Evolutionary conservation across 2,888 invertebrate species (phyloP).

Genomic region (Macrosoma leucophasiata): DNA sequence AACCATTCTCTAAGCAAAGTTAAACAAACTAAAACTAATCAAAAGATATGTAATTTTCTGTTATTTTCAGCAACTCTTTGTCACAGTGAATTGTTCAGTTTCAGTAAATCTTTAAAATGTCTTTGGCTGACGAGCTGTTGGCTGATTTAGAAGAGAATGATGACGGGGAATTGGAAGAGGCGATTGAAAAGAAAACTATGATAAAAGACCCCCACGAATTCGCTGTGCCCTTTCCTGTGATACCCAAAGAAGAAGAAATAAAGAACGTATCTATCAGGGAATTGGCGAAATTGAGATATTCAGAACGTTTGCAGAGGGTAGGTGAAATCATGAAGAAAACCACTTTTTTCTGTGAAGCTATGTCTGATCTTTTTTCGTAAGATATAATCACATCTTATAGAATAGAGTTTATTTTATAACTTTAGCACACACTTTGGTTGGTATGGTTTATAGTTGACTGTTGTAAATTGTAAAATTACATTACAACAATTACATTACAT

Average conservation of each 20-base stretch:
- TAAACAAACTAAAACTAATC: no score
- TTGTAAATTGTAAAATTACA: no score
- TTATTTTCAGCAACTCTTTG: no score
- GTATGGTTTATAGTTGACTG: no score
- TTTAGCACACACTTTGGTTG: no score
- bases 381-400: no score
- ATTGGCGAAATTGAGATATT: constrained; percentile 92
- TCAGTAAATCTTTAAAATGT: constrained; percentile 79
- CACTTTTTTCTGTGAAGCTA: constrained; percentile 1
- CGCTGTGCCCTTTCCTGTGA: constrained; percentile 63
- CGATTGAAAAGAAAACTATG: constrained; percentile 68
- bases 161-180: constrained; percentile 80
- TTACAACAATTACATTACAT: no score
- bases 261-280: constrained; percentile 86
- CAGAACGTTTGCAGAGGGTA: constrained; percentile 80
- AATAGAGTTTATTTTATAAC: no score
- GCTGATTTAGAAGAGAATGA: constrained; percentile 98
- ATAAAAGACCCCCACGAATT: constrained; percentile 53
- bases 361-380: no score
- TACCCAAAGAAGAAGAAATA: constrained; percentile 78
- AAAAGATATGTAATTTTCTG: constrained; percentile 9
- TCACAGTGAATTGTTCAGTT: no score
- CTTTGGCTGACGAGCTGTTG: constrained; percentile 96
- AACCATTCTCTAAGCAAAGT: no score
- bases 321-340: constrained; percentile 14